A percentile compares a stretch with the other conserved stretches of the same genome.
These are phyloP conservation scores for Turdus rufiventris DNA, from an alignment of 2,113 vertebrate genomes.

Conservation along the genomic window DNA sequence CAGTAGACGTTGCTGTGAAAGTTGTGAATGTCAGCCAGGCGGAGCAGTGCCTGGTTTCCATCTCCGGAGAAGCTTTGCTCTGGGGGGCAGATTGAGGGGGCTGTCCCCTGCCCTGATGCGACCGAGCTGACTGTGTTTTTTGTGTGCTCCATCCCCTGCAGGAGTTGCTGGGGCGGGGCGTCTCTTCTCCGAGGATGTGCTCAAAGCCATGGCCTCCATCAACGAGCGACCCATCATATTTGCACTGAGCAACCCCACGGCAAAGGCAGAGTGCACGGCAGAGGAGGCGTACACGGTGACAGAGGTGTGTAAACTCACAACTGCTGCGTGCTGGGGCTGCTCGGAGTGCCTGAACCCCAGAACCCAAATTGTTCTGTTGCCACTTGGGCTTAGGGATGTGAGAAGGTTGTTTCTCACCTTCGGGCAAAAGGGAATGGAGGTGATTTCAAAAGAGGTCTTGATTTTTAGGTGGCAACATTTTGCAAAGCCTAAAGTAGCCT, in stretches of 20 bases:
- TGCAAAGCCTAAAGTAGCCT: neutral
- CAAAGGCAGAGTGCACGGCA: slow-evolving; percentile 90
- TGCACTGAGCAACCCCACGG: slow-evolving; percentile 93
- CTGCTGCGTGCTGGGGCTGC: fast-evolving
- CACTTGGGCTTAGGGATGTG: fast-evolving
- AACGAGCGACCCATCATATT: slow-evolving; percentile 92
- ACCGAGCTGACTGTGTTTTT: fast-evolving
- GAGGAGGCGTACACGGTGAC: slow-evolving; percentile 91
- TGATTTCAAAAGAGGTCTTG: neutral
- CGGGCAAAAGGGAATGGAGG: too few species aligned
- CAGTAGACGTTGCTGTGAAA: neutral
- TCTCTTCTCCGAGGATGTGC: slow-evolving; percentile 86
- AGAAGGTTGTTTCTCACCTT: fast-evolving
- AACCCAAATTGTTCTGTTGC: fast-evolving
- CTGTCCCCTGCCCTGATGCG: neutral
- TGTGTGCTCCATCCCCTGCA: slow-evolving; percentile 12
- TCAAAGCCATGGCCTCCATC: slow-evolving; percentile 84
- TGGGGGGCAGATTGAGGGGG: fast-evolving
- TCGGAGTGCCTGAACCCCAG: neutral
- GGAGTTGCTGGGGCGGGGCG: slow-evolving; percentile 92
- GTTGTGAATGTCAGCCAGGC: neutral
- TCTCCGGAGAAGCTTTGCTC: neutral
- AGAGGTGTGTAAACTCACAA: slow-evolving; percentile 67
- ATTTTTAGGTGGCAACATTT: neutral
- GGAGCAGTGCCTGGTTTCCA: neutral